A percentile compares a stretch with the other conserved stretches of the same genome.
phyloP scores from a whole-genome alignment of 2,113 vertebrate species.

The Silurus asotus region DNA sequence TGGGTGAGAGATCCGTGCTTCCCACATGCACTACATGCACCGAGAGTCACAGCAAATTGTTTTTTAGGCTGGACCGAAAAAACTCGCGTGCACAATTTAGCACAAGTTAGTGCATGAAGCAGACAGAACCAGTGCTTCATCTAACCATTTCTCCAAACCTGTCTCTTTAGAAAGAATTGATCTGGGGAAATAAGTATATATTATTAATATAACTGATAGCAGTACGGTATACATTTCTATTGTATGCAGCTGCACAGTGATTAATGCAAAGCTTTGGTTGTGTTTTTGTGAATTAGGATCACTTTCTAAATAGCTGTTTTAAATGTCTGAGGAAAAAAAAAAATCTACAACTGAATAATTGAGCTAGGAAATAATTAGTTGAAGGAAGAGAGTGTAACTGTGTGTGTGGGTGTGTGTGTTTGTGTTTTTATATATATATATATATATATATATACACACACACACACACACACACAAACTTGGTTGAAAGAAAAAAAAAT shows the following conservation, averaged over 20 bases:
- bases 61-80: too few species aligned
- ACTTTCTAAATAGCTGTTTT: background rate
- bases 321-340: background rate
- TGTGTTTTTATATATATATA: too few species aligned
- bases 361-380: background rate
- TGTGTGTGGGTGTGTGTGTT: too few species aligned
- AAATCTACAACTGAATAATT: background rate
- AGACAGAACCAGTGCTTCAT: background rate
- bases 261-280: background rate
- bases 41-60: background rate
- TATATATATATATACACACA: too few species aligned
- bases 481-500: too few species aligned
- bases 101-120: background rate
- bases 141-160: background rate
- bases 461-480: too few species aligned
- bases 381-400: background rate
- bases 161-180: background rate
- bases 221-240: too few species aligned
- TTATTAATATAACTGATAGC: too few species aligned
- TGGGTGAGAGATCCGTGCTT: slow-evolving; percentile 77
- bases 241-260: too few species aligned
- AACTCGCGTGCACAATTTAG: background rate
- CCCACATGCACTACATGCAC: background rate
- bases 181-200: too few species aligned
- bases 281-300: background rate